A percentile compares a stretch with the other conserved stretches of the same genome.
These are phyloP conservation scores for Garrulus glandarius DNA, from an alignment of 2,797 vertebrate genomes.

Conservation along the genomic window DNA sequence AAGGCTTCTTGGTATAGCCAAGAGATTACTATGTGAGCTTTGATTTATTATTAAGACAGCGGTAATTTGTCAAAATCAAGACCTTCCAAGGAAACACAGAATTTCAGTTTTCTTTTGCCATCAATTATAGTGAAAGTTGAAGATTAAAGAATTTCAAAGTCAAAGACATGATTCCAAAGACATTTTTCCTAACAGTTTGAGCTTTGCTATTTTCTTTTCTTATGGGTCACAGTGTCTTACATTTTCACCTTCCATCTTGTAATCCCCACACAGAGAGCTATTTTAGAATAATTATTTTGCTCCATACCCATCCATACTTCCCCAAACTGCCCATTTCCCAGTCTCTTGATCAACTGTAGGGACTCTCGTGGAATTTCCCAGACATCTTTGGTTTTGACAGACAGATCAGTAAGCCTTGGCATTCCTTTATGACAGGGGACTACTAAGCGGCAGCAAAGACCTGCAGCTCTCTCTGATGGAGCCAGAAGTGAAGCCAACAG, in stretches of 20 bases:
- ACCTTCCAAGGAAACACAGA: neutral
- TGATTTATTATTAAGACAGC: conserved; percentile 5
- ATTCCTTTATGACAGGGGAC: conserved; percentile 98
- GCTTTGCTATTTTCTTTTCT: neutral
- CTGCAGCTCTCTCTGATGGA: conserved; percentile 91
- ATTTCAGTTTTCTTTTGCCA: conserved; percentile 32
- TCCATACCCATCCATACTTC: conserved; percentile 99
- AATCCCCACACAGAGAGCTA: conserved; percentile 61
- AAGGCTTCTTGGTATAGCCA: neutral
- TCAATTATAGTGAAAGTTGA: conserved; percentile 30
- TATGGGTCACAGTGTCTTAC: neutral
- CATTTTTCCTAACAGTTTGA: neutral
- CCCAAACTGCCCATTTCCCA: conserved; percentile 98
- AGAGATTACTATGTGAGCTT: neutral
- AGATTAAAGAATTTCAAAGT: conserved; percentile 54
- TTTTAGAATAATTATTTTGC: conserved; percentile 71
- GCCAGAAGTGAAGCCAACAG: conserved; percentile 67
- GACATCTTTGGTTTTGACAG: conserved; percentile 99
- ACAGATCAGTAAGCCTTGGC: conserved; percentile 96
- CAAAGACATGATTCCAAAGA: neutral
- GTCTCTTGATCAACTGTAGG: conserved; percentile 95
- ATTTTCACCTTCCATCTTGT: conserved; percentile 78
- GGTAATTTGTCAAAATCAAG: conserved; percentile 44
- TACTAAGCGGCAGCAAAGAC: conserved; percentile 97
- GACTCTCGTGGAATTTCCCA: conserved; percentile 98